phyloP scores from a whole-genome alignment of 2,888 invertebrate genomes.

The Patella caerulea region DNA sequence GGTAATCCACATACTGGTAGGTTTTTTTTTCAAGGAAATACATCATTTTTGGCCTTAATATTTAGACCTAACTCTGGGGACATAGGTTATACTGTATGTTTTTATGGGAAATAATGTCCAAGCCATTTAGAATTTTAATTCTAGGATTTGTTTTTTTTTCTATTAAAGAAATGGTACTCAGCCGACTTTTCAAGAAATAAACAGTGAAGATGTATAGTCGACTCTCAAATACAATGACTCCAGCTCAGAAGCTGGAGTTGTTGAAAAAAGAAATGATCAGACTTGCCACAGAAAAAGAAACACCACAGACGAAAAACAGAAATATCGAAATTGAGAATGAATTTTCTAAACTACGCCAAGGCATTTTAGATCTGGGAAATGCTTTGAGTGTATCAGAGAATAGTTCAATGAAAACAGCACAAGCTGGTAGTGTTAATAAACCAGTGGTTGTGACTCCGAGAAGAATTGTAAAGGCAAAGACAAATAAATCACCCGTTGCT shows the following conservation, averaged over 20 bases:
- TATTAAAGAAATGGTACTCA: too few species aligned
- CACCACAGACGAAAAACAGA: not conserved
- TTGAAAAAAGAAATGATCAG: not conserved
- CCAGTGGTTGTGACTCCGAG: not conserved
- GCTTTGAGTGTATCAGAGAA: not conserved
- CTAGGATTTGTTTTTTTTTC: too few species aligned
- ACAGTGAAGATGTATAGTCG: not conserved
- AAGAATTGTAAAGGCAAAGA: not conserved
- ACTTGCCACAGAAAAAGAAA: not conserved
- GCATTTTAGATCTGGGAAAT: not conserved
- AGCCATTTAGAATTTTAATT: too few species aligned
- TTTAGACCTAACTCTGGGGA: too few species aligned
- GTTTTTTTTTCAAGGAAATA: too few species aligned
- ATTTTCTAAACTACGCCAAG: not conserved
- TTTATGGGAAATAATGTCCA: too few species aligned
- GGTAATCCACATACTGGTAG: too few species aligned
- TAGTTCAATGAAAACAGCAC: not conserved
- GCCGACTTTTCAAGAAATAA: too few species aligned
- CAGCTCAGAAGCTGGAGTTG: not conserved
- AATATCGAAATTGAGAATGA: not conserved
- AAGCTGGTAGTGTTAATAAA: not conserved
- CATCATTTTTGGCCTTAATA: too few species aligned
- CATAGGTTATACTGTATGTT: too few species aligned
- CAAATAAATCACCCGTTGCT: not conserved
- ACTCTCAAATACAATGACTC: not conserved